Conservation (phyloP, 2,888 invertebrate genomes). For the Tridacna crocea region DNA sequence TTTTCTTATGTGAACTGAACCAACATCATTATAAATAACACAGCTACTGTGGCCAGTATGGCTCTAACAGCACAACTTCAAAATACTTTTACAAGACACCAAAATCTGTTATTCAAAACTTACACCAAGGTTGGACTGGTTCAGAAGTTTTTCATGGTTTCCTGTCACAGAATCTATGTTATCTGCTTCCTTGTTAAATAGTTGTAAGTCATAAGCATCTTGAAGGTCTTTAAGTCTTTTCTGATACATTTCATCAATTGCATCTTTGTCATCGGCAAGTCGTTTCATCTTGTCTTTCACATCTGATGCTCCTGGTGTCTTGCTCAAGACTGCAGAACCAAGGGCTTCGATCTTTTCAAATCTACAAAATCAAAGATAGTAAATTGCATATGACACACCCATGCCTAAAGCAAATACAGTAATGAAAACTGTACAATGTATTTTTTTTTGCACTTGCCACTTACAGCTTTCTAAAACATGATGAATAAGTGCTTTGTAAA, state of each 20-base stretch:
- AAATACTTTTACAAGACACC: too few species aligned
- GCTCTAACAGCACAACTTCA: too few species aligned
- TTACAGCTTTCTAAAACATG: too few species aligned
- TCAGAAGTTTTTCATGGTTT: constrained; percentile 96
- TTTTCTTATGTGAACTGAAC: too few species aligned
- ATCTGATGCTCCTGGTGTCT: constrained; percentile 90
- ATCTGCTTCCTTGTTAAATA: constrained; percentile 97
- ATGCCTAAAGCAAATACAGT: too few species aligned
- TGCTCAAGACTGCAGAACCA: constrained; percentile 86
- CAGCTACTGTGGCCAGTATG: too few species aligned
- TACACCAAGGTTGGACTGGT: constrained; percentile 94
- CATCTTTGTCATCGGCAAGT: constrained; percentile 90
- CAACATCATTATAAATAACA: too few species aligned
- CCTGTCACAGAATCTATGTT: constrained; percentile 98
- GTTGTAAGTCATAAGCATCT: constrained; percentile 93
- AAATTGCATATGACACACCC: too few species aligned
- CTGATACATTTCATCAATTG: constrained; percentile 91
- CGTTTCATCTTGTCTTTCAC: constrained; percentile 88
- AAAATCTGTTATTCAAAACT: constrained; percentile 78
- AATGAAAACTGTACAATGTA: too few species aligned
- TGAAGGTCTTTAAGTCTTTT: constrained; percentile 94
- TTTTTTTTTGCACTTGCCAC: too few species aligned
- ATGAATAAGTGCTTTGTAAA: too few species aligned
- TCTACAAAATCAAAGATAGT: constrained; percentile 58
- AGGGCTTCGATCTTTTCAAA: constrained; percentile 84